A percentile compares a stretch with the other conserved stretches of the same genome.
Evolutionary conservation across 2,888 invertebrate genomes (phyloP).

Genomic region (Cancer borealis): DNA sequence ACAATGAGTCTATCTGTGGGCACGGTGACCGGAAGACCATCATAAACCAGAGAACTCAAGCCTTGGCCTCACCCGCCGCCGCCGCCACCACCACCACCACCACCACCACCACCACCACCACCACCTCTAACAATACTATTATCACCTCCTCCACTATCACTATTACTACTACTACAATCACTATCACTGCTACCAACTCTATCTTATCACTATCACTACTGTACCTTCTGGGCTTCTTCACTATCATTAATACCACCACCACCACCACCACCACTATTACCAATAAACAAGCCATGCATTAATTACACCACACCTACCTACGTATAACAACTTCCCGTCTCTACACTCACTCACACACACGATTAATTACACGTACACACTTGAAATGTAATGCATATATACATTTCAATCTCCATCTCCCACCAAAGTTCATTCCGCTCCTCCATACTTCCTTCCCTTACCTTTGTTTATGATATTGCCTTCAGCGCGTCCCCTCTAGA

Average conservation of each 20-base stretch:
- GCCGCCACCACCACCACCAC: not conserved
- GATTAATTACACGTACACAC: not conserved
- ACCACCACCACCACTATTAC: not conserved
- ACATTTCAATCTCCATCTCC: not conserved
- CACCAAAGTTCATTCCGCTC: not conserved
- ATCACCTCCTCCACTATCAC: too few species aligned
- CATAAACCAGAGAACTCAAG: constrained; percentile 25
- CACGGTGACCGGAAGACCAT: constrained; percentile 22
- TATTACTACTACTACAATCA: too few species aligned
- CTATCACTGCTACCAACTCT: too few species aligned
- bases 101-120: not conserved
- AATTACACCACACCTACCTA: not conserved
- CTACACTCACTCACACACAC: not conserved
- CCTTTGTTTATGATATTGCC: not conserved
- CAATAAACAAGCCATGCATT: not conserved
- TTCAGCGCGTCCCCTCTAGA: not conserved
- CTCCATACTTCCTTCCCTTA: not conserved
- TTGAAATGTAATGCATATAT: not conserved
- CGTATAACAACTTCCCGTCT: not conserved
- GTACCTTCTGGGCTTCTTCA: not conserved
- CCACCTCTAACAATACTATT: not conserved
- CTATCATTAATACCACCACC: not conserved
- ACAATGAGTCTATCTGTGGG: constrained; percentile 42
- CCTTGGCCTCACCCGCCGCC: not conserved
- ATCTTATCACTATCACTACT: not conserved